Base-by-base conservation (phyloP, 92 coral and sea anemone species). In the Zoanthus sansibaricus region DNA sequence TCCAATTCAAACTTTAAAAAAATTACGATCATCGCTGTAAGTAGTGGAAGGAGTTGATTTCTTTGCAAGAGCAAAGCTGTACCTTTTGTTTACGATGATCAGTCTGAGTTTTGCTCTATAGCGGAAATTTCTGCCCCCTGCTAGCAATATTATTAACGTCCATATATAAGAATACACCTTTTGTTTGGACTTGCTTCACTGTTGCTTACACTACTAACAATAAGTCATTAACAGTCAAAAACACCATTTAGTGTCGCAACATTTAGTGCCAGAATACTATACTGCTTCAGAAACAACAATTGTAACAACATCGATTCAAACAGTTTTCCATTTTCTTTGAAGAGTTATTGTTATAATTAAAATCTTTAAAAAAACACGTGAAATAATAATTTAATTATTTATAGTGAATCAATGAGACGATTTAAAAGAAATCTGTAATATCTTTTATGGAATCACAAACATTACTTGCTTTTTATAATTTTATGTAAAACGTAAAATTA, bases 211-310 rank as follows among this genome's bases (percentile, higher is more conserved):
- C 31, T 12, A 13, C 74, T 3, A 47, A 51, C 88, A 75, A 72
- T 83, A 88, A 83, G 71, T 84, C 88, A 75, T 76, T 75, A 61
- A 55, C 49, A 37, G 72, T 62, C 51, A 17, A 72, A 37, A 42
- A 66, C 59, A 46, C 75, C 74, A 45, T 80, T 69, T n/a, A 45
- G 25, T 11, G 45, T 10, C 16, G 21, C 33, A 18, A 25, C 18
- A 47, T 70, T 16, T 44, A 69, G 66, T 64, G 85, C 85, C 85
- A 80, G 59, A 66, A 66, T 30, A 80, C 45, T 80, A 74, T 48
- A 25, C 25, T 5, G 20, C 33, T 77, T 58, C 51, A 6, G 6
- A 16, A 10, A 30, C 67, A 51, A 8, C 6, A 59, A 0, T 16
- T 8, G 59, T 7, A 7, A 52, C 55, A n/a, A 9, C 45, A 74